phyloP scores from a whole-genome alignment of 2,888 invertebrate genomes.

The Polyommatus iphigenia region DNA sequence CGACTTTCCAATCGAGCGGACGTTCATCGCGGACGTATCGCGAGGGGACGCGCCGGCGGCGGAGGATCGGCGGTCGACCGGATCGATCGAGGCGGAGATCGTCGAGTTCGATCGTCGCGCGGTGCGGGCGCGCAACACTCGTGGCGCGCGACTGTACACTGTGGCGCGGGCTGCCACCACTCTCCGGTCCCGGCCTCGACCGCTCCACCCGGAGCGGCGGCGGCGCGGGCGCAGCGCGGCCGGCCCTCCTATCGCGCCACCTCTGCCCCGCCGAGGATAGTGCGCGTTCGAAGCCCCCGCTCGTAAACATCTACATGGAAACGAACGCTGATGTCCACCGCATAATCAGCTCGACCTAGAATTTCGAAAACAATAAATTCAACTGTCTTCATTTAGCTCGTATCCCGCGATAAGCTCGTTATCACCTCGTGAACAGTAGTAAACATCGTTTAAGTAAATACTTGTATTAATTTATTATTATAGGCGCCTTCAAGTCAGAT shows the following conservation, averaged over 20 bases:
- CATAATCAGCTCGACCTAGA: slow-evolving; percentile 45
- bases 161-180: slow-evolving; percentile 58
- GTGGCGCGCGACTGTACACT: slow-evolving; percentile 73
- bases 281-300: slow-evolving; percentile 63
- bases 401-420: slow-evolving; percentile 33
- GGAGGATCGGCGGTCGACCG: slow-evolving; percentile 50
- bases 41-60: slow-evolving; percentile 56
- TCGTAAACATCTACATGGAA: slow-evolving; percentile 57
- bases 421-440: slow-evolving; percentile 35
- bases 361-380: slow-evolving; percentile 40
- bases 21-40: slow-evolving; percentile 53
- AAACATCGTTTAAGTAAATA: slow-evolving; percentile 24
- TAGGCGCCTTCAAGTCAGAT: neutral
- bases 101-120: slow-evolving; percentile 50
- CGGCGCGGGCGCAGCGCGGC: slow-evolving; percentile 49
- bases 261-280: slow-evolving; percentile 71
- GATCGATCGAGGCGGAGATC: slow-evolving; percentile 62
- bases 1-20: slow-evolving; percentile 52
- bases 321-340: slow-evolving; percentile 44
- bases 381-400: slow-evolving; percentile 36
- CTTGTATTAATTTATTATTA: neutral
- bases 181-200: slow-evolving; percentile 72
- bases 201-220: slow-evolving; percentile 57
- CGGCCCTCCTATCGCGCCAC: slow-evolving; percentile 63
- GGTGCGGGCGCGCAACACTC: slow-evolving; percentile 72